Conservation (phyloP, 2,888 invertebrate genomes). For the Perdita meconis region DNA sequence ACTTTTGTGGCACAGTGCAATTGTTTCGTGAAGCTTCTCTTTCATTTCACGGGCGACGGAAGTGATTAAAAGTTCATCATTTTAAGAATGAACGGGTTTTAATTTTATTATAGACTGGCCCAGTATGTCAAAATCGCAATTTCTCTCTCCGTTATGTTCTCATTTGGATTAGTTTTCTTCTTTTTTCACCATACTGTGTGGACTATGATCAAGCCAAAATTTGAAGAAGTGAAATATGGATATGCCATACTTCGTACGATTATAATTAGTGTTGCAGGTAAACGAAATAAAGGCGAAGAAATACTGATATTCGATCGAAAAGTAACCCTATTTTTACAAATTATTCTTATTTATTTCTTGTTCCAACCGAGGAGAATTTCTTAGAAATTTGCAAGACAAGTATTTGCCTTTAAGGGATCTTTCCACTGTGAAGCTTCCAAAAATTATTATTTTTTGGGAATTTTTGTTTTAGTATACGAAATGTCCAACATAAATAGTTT, state of each 20-base stretch:
- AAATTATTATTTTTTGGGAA: too few relatives aligned
- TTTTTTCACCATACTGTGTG: slow-evolving; percentile 88
- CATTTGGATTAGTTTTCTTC: slow-evolving; percentile 88
- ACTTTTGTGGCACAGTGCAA: not conserved
- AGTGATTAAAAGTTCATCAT: too few relatives aligned
- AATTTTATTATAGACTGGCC: slow-evolving; percentile 77
- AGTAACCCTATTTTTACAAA: not conserved
- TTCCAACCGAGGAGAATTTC: too few relatives aligned
- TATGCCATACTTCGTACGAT: slow-evolving; percentile 76
- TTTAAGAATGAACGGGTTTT: too few relatives aligned
- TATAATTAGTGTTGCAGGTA: slow-evolving; percentile 77
- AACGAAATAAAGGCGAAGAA: too few relatives aligned
- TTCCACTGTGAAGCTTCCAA: too few relatives aligned
- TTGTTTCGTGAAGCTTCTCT: too few relatives aligned
- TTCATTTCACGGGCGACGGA: too few relatives aligned
- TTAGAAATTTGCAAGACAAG: too few relatives aligned
- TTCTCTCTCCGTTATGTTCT: slow-evolving; percentile 86
- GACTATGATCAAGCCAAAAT: slow-evolving; percentile 84
- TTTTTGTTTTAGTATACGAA: too few relatives aligned
- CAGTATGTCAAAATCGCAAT: slow-evolving; percentile 86
- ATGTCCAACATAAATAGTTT: too few relatives aligned
- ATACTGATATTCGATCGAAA: not conserved
- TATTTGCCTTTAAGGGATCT: too few relatives aligned
- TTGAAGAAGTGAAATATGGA: slow-evolving; percentile 71
- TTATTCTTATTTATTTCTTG: not conserved